phyloP scores from a whole-genome alignment of 2,888 invertebrate species.

The Mythimna loreyi region DNA sequence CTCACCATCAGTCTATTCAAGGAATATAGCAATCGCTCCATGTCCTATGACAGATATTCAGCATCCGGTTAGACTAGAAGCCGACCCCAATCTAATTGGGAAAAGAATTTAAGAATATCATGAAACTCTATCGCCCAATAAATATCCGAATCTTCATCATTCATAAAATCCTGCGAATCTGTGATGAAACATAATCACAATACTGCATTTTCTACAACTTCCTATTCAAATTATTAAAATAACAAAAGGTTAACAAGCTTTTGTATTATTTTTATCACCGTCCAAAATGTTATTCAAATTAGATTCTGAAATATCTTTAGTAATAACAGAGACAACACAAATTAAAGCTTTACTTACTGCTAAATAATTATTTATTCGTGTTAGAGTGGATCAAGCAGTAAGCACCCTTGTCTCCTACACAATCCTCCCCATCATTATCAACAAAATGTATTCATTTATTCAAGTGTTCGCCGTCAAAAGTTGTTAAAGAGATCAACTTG shows the following conservation, averaged over 20 bases:
- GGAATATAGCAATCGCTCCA: no score
- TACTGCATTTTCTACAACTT: no score
- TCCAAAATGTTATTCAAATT: slow-evolving; percentile 20
- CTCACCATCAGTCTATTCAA: no score
- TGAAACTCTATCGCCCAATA: no score
- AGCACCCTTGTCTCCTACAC: slow-evolving; percentile 51
- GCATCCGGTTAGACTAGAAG: no score
- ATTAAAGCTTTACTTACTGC: slow-evolving; percentile 41
- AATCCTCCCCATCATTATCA: slow-evolving; percentile 66
- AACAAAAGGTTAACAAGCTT: slow-evolving; percentile 33
- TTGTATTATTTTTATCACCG: slow-evolving; percentile 18
- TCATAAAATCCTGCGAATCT: no score
- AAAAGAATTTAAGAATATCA: no score
- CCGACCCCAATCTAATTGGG: no score
- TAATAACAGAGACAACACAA: slow-evolving; percentile 28
- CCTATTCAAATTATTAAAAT: no score
- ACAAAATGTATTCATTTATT: slow-evolving; percentile 73
- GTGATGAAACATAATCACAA: no score
- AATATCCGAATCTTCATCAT: no score
- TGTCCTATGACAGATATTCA: no score
- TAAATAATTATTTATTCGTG: slow-evolving; percentile 61
- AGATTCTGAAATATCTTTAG: slow-evolving; percentile 4
- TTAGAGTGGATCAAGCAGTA: slow-evolving; percentile 47
- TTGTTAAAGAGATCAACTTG: slow-evolving; percentile 69
- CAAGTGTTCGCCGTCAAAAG: slow-evolving; percentile 63